Conservation (phyloP, 2,797 vertebrate genomes). For the Podarcis siculus region DNA sequence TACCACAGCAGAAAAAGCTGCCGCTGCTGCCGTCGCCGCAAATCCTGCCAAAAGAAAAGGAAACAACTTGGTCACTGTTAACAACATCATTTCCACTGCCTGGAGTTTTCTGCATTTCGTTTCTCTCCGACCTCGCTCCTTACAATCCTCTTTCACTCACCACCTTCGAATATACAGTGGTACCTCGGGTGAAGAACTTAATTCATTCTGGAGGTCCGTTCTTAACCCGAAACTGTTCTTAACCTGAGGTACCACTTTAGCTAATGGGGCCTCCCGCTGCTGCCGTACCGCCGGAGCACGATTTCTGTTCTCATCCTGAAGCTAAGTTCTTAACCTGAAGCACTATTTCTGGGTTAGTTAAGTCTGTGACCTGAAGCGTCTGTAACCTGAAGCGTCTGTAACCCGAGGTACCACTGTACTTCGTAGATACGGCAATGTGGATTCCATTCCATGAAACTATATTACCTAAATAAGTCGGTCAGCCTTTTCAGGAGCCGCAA, state of each 20-base stretch:
- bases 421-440: background rate
- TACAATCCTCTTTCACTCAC: background rate
- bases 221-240: too few species aligned
- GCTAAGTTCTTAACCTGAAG: too few species aligned
- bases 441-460: background rate
- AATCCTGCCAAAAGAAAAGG: background rate
- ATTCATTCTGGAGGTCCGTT: too few species aligned
- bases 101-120: background rate
- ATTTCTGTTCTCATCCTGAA: too few species aligned
- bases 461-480: background rate
- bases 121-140: background rate
- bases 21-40: background rate
- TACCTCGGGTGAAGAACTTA: too few species aligned
- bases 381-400: too few species aligned
- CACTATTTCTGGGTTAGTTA: too few species aligned
- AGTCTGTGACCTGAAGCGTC: too few species aligned
- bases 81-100: background rate
- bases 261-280: too few species aligned
- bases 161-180: background rate
- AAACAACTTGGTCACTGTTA: background rate
- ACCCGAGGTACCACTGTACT: background rate
- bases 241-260: too few species aligned
- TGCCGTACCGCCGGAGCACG: too few species aligned
- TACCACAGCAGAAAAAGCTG: background rate
- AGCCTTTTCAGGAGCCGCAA: too few species aligned